phyloP scores from a whole-genome alignment of 2,888 invertebrate species.

The Thecophora atra region DNA sequence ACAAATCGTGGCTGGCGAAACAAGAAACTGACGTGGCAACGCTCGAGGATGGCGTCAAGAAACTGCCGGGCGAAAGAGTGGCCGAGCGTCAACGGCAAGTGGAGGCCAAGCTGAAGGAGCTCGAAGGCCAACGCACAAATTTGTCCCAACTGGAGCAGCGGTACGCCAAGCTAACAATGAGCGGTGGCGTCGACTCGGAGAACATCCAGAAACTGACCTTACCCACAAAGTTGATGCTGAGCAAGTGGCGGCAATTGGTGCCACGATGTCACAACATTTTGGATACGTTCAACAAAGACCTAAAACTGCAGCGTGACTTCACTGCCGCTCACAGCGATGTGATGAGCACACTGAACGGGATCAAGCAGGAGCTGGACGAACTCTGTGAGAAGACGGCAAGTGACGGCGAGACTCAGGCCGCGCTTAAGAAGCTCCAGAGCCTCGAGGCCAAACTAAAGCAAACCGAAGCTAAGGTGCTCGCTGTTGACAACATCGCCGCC shows the following conservation, averaged over 20 bases:
- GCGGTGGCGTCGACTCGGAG: slow-evolving; percentile 75
- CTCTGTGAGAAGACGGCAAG: slow-evolving; percentile 71
- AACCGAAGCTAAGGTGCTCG: slow-evolving; percentile 68
- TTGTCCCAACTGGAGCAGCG: slow-evolving; percentile 74
- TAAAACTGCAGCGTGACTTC: slow-evolving; percentile 74
- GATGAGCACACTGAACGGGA: slow-evolving; percentile 75
- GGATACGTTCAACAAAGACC: slow-evolving; percentile 70
- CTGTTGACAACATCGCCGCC: slow-evolving; percentile 72
- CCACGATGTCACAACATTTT: slow-evolving; percentile 71
- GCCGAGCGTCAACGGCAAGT: slow-evolving; percentile 70
- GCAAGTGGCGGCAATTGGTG: slow-evolving; percentile 74
- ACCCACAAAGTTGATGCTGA: slow-evolving; percentile 70
- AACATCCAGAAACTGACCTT: slow-evolving; percentile 73
- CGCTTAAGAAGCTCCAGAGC: slow-evolving; percentile 59
- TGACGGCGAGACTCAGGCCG: slow-evolving; percentile 50
- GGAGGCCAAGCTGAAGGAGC: slow-evolving; percentile 68
- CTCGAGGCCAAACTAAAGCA: slow-evolving; percentile 71
- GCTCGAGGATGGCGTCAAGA: slow-evolving; percentile 71
- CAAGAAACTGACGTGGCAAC: slow-evolving; percentile 72
- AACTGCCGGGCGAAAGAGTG: slow-evolving; percentile 69
- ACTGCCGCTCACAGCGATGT: slow-evolving; percentile 77
- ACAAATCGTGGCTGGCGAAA: slow-evolving; percentile 72
- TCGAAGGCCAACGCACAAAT: slow-evolving; percentile 70
- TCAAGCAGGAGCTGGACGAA: slow-evolving; percentile 78
- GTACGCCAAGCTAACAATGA: slow-evolving; percentile 75